A percentile compares a stretch with the other conserved stretches of the same genome.
Evolutionary conservation across 2,888 invertebrate species (phyloP).

Genomic region (Brenthis hecate): DNA sequence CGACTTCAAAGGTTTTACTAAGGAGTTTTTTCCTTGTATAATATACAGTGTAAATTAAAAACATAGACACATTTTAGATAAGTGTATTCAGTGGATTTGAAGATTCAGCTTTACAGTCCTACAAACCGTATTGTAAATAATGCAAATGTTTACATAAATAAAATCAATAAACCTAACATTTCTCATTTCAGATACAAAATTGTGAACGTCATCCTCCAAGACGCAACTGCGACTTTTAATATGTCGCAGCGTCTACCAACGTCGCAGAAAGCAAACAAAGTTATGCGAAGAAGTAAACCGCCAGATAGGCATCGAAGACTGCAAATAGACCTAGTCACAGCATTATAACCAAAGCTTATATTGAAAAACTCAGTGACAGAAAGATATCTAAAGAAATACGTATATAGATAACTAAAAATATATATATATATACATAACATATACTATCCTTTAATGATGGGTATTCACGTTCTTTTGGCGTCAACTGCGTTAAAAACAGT

Average conservation of each 20-base stretch:
- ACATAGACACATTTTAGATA: too few relatives aligned
- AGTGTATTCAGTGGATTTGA: too few relatives aligned
- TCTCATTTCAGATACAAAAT: constrained; percentile 38
- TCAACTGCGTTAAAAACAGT: constrained; percentile 91
- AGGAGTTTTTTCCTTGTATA: too few relatives aligned
- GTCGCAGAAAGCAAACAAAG: constrained; percentile 50
- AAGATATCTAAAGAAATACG: constrained; percentile 43
- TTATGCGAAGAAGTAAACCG: constrained; percentile 70
- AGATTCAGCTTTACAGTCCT: too few relatives aligned
- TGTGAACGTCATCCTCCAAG: constrained; percentile 37
- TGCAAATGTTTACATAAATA: neutral
- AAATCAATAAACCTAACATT: constrained; percentile 5
- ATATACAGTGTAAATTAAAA: too few relatives aligned
- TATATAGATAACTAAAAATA: constrained; percentile 20
- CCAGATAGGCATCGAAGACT: constrained; percentile 62
- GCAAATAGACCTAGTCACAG: constrained; percentile 24
- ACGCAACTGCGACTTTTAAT: constrained; percentile 53
- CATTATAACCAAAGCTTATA: neutral
- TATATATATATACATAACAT: too few relatives aligned
- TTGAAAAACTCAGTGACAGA: constrained; percentile 6
- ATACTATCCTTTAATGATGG: constrained; percentile 74
- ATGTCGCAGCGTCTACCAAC: constrained; percentile 61
- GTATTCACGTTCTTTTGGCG: constrained; percentile 87
- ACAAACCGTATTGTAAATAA: too few relatives aligned
- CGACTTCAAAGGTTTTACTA: too few relatives aligned